Base-by-base conservation (phyloP, 2,888 invertebrate genomes). In the Quadroppia sp. region DNA sequence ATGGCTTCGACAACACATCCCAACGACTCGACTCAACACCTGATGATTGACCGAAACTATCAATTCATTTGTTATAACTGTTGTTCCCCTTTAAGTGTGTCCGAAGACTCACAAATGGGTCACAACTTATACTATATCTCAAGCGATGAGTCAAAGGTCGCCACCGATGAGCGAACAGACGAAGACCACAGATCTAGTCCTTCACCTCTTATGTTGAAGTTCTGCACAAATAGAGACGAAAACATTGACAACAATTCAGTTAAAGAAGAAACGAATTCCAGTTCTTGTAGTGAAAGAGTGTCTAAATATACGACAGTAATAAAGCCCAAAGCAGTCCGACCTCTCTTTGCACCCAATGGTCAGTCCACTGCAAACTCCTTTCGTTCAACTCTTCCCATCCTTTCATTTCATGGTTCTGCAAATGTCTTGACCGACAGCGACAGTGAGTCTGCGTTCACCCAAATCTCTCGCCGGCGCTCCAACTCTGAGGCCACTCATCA, bases 271-370 rank as follows among this genome's bases (percentile, higher is more conserved):
- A 40, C 42, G 9, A 67, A 42, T 32, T 42, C 67, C 2, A 25
- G 42, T 17, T 25, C 40, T 69, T 64, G n/a, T 1, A 20, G n/a
- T n/a, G 42, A 69, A 45, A 42, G 25, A 3, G 25, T 42, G 36
- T 69, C 69, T 23, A 45, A 45, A 13, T 69, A 69, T 69, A 69
- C 69, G 69, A 69, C 69, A 50, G 77, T 78, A 32, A 71, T 78
- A 30, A 78, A 78, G 59, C 78, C 78, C 13, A 78, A 76, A 73
- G 77, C 78, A 50, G 76, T 78, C 15, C 75, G 76, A 48, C 75
- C 75, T 7, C 53, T 42, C 6, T 25, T 59, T 4, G 20, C 32
- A 20, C 32, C 61, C 1, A 64, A 11, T 50, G 23, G 20, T 48
- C 25, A 40, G 11, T 40, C 45, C 1, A 13, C 20, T 11, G n/a